Evolutionary conservation across 2,113 vertebrate genomes (phyloP), one percentile per base, ranked within the genome.

Genomic region (Ochotona curzoniae): DNA sequence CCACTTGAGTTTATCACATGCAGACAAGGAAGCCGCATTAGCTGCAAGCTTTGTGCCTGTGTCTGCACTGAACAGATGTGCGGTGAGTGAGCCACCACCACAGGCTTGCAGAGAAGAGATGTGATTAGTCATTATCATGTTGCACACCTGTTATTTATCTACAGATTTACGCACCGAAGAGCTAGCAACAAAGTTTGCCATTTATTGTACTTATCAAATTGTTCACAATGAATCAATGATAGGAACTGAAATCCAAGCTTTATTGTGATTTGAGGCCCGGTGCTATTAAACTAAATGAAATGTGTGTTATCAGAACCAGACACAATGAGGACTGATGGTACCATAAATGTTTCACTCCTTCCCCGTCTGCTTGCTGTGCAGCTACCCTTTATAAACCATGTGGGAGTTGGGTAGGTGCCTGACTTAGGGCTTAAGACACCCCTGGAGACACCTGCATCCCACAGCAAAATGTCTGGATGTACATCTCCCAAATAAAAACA

Each of bases 261-360:
- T 9, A 57, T 35, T 57, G 14, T 57, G 54, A 57, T 57, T 57
- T 57, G 26, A 47, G 26, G 28, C 20, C 74, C 30, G 47, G 30
- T 17, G 4, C 87, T 66, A 28, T 79, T 83, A 64, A 76, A 76
- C 69, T 63, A 60, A 60, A 63, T n/a, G 70, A 82, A 38, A 21
- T 90, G 71, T 60, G 93, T 47, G 60, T 66, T 49, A 28, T 82
- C 28, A 63, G 75, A 95, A 81, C 61, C 61, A 74, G 35, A 35
- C 57, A 49, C 51, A 44, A 60, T 1, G 14, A 51, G 28, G 21
- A 47, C 69, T 32, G 28, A 20, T 7, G 2, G 15, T n/a, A 64
- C 30, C 54, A 69, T 17, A 86, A 60, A 70, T 70, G 51, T 69
- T 76, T 85, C 21, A 64, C 63, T 11, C 30, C 28, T 57, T 7